phyloP scores from a whole-genome alignment of 2,113 vertebrate species.

The Carettochelys insculpta region DNA sequence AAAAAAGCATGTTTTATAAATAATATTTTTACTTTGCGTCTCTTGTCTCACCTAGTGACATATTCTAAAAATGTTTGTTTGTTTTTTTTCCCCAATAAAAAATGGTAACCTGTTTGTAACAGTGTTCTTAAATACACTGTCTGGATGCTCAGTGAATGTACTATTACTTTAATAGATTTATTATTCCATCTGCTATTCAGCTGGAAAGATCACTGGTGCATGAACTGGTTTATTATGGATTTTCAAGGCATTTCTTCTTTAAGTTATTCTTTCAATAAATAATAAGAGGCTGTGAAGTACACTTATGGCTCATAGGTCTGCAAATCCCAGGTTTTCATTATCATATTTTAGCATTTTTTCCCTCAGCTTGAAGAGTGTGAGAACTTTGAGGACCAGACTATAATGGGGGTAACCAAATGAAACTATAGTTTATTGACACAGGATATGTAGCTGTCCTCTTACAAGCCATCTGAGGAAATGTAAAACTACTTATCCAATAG shows the following conservation, averaged over 20 bases:
- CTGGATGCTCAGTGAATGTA: background rate
- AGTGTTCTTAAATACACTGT: background rate
- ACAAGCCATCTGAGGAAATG: slow-evolving; percentile 11
- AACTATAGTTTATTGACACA: background rate
- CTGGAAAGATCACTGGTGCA: background rate
- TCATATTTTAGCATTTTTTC: slow-evolving; percentile 46
- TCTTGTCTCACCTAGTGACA: background rate
- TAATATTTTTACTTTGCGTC: background rate
- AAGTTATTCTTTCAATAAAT: slow-evolving; percentile 54
- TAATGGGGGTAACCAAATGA: slow-evolving; percentile 17
- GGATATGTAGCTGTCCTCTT: background rate
- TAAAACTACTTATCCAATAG: slow-evolving; percentile 29
- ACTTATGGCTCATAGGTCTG: slow-evolving; percentile 31
- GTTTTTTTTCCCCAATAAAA: too few species aligned
- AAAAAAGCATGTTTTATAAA: background rate
- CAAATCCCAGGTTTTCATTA: slow-evolving; percentile 34
- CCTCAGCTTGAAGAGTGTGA: slow-evolving; percentile 16
- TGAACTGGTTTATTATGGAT: slow-evolving; percentile 29
- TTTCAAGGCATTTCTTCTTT: slow-evolving; percentile 42
- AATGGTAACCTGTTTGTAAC: background rate
- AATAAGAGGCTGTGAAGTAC: slow-evolving; percentile 38
- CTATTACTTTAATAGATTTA: background rate
- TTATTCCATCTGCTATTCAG: slow-evolving; percentile 31
- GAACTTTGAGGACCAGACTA: slow-evolving; percentile 21
- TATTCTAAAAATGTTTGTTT: background rate